Evolutionary conservation across 2,797 vertebrate genomes (phyloP).

Genomic region (Rousettus madagascariensis): DNA sequence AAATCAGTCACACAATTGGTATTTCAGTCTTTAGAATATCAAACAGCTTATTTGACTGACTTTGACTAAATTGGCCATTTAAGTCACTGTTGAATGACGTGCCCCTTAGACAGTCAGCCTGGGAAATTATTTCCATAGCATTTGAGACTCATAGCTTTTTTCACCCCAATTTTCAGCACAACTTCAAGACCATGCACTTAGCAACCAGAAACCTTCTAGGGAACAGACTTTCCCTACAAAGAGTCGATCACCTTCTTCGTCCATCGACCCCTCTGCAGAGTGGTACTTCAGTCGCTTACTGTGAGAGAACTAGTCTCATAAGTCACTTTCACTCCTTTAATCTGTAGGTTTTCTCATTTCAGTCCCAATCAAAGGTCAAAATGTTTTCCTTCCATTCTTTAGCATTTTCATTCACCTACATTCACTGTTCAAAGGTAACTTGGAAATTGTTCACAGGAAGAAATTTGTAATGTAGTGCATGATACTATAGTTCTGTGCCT

Average conservation of each 20-base stretch:
- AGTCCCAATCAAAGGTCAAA: background rate
- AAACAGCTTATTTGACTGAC: slow-evolving; percentile 42
- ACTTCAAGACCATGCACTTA: background rate
- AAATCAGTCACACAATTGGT: slow-evolving; percentile 45
- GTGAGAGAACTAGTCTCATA: background rate
- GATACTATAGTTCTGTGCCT: background rate
- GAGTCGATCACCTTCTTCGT: background rate
- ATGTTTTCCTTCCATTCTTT: background rate
- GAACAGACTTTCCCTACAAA: background rate
- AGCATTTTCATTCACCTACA: background rate
- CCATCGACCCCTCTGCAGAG: background rate
- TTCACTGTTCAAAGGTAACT: background rate
- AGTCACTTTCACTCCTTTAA: background rate
- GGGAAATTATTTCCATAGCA: background rate
- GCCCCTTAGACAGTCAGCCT: background rate
- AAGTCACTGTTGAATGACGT: slow-evolving; percentile 26
- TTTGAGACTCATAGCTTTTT: background rate
- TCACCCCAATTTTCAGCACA: background rate
- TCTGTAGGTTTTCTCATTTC: background rate
- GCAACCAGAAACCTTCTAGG: background rate
- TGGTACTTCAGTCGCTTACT: background rate
- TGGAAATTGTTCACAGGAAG: background rate
- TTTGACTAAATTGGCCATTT: slow-evolving; percentile 41
- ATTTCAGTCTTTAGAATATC: slow-evolving; percentile 42
- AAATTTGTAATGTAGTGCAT: background rate